A percentile compares a stretch with the other conserved stretches of the same genome.
Conservation (phyloP, 2,113 vertebrate genomes). For the Daubentonia madagascariensis region DNA sequence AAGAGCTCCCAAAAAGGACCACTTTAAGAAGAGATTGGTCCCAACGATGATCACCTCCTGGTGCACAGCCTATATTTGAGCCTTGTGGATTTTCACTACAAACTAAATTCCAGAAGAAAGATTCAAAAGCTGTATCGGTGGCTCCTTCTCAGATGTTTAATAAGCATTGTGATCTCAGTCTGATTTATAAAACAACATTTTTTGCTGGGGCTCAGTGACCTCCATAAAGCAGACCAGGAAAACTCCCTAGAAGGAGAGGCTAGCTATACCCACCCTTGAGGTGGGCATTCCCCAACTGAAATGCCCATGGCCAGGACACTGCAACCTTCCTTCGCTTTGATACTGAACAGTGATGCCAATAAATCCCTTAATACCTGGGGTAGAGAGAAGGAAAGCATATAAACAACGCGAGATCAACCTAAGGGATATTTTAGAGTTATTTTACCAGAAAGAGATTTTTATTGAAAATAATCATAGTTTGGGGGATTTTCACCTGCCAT, state of each 20-base stretch:
- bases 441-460: not conserved
- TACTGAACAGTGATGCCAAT: not conserved
- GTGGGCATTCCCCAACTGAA: accelerated
- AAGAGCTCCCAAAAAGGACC: not conserved
- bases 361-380: not conserved
- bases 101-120: not conserved
- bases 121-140: not conserved
- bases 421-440: not conserved
- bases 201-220: too few relatives aligned
- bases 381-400: not conserved
- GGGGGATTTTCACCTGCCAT: not conserved
- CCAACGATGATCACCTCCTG: not conserved
- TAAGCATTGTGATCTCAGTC: not conserved
- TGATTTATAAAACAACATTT: not conserved
- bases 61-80: not conserved
- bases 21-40: not conserved
- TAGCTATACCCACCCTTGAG: not conserved
- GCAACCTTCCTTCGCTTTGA: not conserved
- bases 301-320: not conserved
- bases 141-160: not conserved
- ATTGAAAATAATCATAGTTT: not conserved
- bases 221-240: not conserved
- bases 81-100: not conserved
- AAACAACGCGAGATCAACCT: too few relatives aligned
- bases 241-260: not conserved